These are phyloP conservation scores for Diaphora mendica DNA, from an alignment of 2,888 invertebrate genomes.

Conservation along the genomic window DNA sequence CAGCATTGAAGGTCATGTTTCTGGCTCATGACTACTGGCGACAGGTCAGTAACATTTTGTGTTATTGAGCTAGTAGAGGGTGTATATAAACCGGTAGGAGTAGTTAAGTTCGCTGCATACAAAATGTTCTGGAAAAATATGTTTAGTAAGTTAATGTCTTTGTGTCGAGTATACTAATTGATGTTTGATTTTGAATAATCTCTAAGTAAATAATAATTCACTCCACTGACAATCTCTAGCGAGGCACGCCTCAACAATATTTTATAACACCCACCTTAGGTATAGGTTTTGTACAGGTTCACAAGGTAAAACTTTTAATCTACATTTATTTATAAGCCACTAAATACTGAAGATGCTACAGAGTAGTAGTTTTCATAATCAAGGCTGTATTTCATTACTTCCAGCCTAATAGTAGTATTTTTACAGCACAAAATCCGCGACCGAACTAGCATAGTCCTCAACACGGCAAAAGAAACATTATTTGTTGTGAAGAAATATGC, in stretches of 20 bases:
- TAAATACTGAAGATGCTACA: not conserved
- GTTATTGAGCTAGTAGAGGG: too few species aligned
- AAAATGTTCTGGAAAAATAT: not conserved
- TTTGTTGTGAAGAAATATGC: slow-evolving; percentile 98
- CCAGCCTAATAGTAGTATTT: slow-evolving; percentile 5
- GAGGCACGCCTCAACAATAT: not conserved
- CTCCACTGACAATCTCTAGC: not conserved
- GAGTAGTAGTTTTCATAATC: not conserved
- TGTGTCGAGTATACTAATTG: not conserved
- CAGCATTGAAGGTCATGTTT: slow-evolving; percentile 98
- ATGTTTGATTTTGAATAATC: too few species aligned
- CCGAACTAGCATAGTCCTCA: slow-evolving; percentile 91
- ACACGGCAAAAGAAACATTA: slow-evolving; percentile 92
- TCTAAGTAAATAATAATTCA: too few species aligned
- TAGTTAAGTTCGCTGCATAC: not conserved
- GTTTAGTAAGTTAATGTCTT: not conserved
- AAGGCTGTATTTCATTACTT: not conserved
- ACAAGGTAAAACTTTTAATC: not conserved
- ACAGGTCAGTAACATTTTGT: slow-evolving; percentile 82
- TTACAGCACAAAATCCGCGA: slow-evolving; percentile 89
- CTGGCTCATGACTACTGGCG: slow-evolving; percentile 94
- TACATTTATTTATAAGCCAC: not conserved
- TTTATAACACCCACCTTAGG: not conserved
- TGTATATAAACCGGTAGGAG: not conserved
- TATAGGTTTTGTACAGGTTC: not conserved